Conservation (phyloP, 2,113 vertebrate species). For the Noctilio leporinus region DNA sequence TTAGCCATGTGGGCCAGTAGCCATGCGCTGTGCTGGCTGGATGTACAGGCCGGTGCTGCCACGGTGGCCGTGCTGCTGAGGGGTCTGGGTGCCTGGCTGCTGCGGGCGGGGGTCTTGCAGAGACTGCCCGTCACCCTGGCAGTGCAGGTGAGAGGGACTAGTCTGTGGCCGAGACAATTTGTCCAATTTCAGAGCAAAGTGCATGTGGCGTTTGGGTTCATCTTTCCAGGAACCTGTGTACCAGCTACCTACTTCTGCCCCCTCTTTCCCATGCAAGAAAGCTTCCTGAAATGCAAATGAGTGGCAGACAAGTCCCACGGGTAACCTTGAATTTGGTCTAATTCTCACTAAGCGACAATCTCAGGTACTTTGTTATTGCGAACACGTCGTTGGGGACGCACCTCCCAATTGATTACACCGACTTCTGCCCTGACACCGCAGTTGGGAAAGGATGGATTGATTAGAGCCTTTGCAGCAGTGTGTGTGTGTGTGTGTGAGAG, state of each 20-base stretch:
- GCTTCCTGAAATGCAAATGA: background rate
- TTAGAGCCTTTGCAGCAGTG: background rate
- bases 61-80: too few relatives aligned
- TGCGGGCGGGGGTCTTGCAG: too few relatives aligned
- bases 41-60: background rate
- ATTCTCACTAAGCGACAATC: background rate
- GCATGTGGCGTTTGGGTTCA: background rate
- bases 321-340: conserved; percentile 15
- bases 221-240: background rate
- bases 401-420: background rate
- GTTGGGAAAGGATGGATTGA: background rate
- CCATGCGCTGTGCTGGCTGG: background rate
- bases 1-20: background rate
- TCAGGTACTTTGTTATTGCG: background rate
- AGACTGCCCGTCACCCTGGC: too few relatives aligned
- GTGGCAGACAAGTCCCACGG: background rate
- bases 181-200: background rate
- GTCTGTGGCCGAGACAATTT: background rate
- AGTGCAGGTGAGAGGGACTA: background rate
- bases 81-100: too few relatives aligned
- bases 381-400: background rate
- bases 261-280: background rate
- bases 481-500: background rate
- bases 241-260: background rate
- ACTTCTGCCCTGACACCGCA: background rate